Evolutionary conservation across 2,113 vertebrate species (phyloP).

Genomic region (Arizona elegans): DNA sequence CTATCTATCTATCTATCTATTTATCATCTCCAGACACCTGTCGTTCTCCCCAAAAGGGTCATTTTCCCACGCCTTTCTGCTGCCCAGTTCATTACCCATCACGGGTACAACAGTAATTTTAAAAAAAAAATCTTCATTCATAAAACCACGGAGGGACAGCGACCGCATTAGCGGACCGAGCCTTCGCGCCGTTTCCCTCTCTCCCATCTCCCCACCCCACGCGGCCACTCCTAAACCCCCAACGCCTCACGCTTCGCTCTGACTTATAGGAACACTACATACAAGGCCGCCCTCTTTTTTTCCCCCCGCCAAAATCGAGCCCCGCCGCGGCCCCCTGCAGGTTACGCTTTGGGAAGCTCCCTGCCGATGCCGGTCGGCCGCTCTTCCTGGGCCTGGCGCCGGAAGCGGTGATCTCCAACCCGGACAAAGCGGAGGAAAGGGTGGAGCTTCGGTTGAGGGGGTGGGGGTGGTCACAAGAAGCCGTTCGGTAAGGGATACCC

Average conservation of each 20-base stretch:
- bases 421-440: background rate
- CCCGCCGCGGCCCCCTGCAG: rapidly evolving
- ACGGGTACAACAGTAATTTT: background rate
- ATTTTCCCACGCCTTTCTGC: background rate
- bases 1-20: too few species aligned
- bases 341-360: background rate
- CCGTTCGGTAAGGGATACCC: background rate
- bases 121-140: background rate
- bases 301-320: background rate
- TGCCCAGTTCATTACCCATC: background rate
- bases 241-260: background rate
- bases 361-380: background rate
- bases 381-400: background rate
- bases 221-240: background rate
- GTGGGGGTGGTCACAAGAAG: too few species aligned
- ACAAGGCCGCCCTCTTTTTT: background rate
- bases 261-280: background rate
- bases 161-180: background rate
- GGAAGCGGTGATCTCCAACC: background rate
- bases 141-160: background rate
- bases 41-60: background rate
- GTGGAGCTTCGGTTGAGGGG: background rate
- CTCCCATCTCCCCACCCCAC: too few species aligned
- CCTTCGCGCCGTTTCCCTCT: too few species aligned
- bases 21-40: background rate